These are phyloP conservation scores for Rhyacophila brunnea DNA, from an alignment of 1,140 invertebrate species.

Conservation along the genomic window DNA sequence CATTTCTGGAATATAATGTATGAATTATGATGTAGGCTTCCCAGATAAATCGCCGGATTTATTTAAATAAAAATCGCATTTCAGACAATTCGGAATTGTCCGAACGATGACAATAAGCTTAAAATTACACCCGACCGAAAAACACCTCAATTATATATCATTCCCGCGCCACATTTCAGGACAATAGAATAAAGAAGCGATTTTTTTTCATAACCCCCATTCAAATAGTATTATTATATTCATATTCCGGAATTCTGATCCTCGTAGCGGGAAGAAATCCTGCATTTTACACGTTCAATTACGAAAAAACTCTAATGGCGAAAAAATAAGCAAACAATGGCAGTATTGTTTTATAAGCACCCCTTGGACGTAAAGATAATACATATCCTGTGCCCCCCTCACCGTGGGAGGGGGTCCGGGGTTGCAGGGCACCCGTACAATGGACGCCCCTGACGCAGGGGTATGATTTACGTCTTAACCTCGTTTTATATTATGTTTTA, in stretches of 20 bases:
- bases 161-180: slow-evolving; percentile 13
- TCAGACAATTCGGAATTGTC: background rate
- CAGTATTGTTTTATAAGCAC: slow-evolving; percentile 37
- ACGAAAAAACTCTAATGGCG: slow-evolving; percentile 35
- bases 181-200: slow-evolving; percentile 32
- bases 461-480: slow-evolving; percentile 50
- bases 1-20: too few relatives aligned
- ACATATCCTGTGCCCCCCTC: slow-evolving; percentile 35
- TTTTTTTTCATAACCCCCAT: slow-evolving; percentile 3
- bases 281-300: slow-evolving; percentile 36
- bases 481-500: slow-evolving; percentile 53
- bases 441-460: slow-evolving; percentile 38
- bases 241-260: background rate
- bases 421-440: slow-evolving; percentile 12
- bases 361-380: slow-evolving; percentile 35
- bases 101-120: slow-evolving; percentile 32
- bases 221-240: slow-evolving; percentile 13
- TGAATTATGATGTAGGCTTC: too few relatives aligned
- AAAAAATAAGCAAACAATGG: slow-evolving; percentile 34
- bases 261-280: slow-evolving; percentile 29
- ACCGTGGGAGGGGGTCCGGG: slow-evolving; percentile 5
- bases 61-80: too few relatives aligned
- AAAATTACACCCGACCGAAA: slow-evolving; percentile 22
- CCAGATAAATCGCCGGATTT: too few relatives aligned
- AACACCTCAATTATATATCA: slow-evolving; percentile 34